Evolutionary conservation across 2,113 vertebrate species (phyloP).

Genomic region (Microcebus ravelobensis): DNA sequence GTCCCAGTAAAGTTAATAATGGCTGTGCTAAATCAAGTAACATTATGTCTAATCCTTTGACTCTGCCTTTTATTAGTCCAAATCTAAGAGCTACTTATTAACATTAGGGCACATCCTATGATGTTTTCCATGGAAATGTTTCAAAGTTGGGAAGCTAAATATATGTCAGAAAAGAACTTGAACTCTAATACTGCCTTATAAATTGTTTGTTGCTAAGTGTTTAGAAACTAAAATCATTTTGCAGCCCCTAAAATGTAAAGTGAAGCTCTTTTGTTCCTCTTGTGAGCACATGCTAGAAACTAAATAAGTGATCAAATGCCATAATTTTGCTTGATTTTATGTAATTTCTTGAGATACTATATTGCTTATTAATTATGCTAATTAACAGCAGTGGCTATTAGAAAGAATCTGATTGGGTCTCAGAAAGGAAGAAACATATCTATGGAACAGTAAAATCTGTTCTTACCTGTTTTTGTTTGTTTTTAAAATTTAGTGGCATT

Average conservation of each 20-base stretch:
- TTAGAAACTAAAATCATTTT: conserved; percentile 76
- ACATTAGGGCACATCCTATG: conserved; percentile 76
- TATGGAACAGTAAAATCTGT: conserved; percentile 7
- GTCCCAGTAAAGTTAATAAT: conserved; percentile 60
- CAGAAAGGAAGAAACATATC: conserved; percentile 27
- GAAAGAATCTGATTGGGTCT: conserved; percentile 68
- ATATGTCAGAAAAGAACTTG: conserved; percentile 76
- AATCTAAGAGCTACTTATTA: conserved; percentile 81
- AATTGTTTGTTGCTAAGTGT: conserved; percentile 82
- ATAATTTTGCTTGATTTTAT: conserved; percentile 30
- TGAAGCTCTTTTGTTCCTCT: conserved; percentile 65
- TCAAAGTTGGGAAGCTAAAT: conserved; percentile 63
- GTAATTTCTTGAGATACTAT: neutral
- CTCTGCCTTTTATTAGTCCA: conserved; percentile 78
- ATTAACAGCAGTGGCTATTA: conserved; percentile 60
- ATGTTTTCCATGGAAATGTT: conserved; percentile 80
- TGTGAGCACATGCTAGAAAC: conserved; percentile 54
- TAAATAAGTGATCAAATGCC: conserved; percentile 56
- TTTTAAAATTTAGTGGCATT: neutral
- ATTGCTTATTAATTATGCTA: conserved; percentile 67
- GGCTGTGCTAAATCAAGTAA: conserved; percentile 79
- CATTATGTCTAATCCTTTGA: conserved; percentile 77
- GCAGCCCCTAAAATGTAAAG: conserved; percentile 65
- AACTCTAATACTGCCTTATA: conserved; percentile 80
- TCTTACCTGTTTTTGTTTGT: neutral